Conservation (phyloP, 1,140 invertebrate genomes). For the Drosophila orosa region DNA sequence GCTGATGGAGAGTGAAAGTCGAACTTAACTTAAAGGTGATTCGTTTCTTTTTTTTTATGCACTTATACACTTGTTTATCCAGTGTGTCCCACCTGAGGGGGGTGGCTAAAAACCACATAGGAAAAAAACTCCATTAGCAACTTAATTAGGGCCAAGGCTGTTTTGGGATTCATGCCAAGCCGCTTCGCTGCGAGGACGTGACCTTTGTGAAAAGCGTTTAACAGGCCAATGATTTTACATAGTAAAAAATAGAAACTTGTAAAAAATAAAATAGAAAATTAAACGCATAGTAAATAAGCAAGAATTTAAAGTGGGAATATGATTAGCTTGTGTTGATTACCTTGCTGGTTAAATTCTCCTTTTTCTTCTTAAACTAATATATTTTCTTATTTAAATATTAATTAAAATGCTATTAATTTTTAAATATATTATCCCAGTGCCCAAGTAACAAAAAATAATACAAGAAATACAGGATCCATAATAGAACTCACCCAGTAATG, state of each 20-base stretch:
- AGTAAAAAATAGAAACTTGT: not conserved
- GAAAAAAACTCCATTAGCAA: slow-evolving; percentile 45
- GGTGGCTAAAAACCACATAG: slow-evolving; percentile 19
- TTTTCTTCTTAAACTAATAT: no score
- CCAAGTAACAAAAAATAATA: not conserved
- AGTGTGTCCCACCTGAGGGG: not conserved
- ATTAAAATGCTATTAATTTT: not conserved
- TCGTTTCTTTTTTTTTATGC: slow-evolving; percentile 4
- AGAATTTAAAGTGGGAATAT: not conserved
- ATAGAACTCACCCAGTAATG: slow-evolving; percentile 75
- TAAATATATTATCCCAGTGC: not conserved
- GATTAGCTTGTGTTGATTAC: not conserved
- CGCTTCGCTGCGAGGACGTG: not conserved
- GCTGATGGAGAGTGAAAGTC: slow-evolving; percentile 21
- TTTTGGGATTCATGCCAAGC: slow-evolving; percentile 22
- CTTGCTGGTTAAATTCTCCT: not conserved
- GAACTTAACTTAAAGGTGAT: slow-evolving; percentile 20
- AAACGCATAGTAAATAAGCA: not conserved
- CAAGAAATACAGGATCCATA: not conserved
- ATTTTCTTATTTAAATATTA: no score
- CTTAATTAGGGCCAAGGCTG: slow-evolving; percentile 41
- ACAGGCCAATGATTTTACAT: slow-evolving; percentile 1
- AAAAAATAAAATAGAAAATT: not conserved
- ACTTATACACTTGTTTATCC: slow-evolving; percentile 1
- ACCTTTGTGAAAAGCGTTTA: slow-evolving; percentile 20